Evolutionary conservation across 1,140 invertebrate genomes (phyloP).

Genomic region (Neodiprion fabricii): DNA sequence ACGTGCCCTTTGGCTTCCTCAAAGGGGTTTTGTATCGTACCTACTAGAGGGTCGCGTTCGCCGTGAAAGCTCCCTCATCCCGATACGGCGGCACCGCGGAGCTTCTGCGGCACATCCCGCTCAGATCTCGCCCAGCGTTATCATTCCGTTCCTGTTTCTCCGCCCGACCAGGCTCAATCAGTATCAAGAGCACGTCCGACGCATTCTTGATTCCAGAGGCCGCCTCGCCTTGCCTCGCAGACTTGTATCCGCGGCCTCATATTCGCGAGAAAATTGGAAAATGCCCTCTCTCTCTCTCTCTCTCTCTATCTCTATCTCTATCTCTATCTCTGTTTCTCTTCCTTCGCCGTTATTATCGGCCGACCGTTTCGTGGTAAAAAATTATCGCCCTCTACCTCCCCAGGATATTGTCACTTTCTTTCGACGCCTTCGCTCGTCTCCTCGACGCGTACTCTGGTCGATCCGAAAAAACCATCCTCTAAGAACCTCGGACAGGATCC

Average conservation of each 20-base stretch:
- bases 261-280: constrained; percentile 51
- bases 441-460: too few relatives aligned
- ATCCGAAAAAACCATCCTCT: too few relatives aligned
- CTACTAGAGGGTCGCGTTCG: not conserved
- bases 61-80: not conserved
- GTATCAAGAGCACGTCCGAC: constrained; percentile 43
- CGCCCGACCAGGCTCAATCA: constrained; percentile 30
- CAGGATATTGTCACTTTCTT: too few relatives aligned
- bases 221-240: not conserved
- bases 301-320: too few relatives aligned
- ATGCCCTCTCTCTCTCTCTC: constrained; percentile 43
- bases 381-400: too few relatives aligned
- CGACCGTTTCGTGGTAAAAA: not conserved
- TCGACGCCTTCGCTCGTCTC: too few relatives aligned
- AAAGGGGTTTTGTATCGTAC: constrained; percentile 3
- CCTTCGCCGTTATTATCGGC: not conserved
- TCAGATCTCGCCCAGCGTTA: constrained; percentile 27
- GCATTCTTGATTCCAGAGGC: constrained; percentile 41
- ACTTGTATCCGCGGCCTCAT: constrained; percentile 33
- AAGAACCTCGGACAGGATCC: too few relatives aligned
- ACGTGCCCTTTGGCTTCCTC: not conserved
- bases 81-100: not conserved
- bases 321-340: not conserved
- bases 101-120: not conserved
- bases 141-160: constrained; percentile 35